phyloP scores from a whole-genome alignment of 2,113 vertebrate genomes.

The Oryzias celebensis region DNA sequence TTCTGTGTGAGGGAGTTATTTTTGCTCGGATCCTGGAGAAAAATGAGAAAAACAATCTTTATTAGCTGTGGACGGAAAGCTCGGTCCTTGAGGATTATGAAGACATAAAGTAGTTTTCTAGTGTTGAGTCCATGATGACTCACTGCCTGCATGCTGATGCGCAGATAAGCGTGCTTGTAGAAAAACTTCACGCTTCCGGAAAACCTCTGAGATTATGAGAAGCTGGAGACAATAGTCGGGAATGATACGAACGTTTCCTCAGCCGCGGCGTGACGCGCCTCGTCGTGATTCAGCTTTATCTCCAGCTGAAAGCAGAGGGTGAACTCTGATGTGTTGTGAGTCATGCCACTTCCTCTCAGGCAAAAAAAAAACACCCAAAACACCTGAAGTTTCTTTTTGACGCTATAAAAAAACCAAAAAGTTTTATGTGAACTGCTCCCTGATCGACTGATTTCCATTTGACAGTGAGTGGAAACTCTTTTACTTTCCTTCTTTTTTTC shows the following conservation, averaged over 20 bases:
- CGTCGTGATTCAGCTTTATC: slow-evolving; percentile 59
- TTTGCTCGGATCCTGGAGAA: slow-evolving; percentile 28
- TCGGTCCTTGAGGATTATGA: background rate
- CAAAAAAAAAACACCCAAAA: slow-evolving; percentile 19
- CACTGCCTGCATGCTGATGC: background rate
- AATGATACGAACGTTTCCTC: slow-evolving; percentile 38
- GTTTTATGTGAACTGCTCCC: slow-evolving; percentile 30
- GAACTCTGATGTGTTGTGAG: slow-evolving; percentile 46
- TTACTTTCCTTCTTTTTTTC: slow-evolving; percentile 9
- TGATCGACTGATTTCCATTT: slow-evolving; percentile 29
- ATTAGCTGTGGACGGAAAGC: slow-evolving; percentile 17
- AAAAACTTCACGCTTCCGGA: slow-evolving; percentile 1
- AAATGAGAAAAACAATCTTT: slow-evolving; percentile 23
- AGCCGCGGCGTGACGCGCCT: slow-evolving; percentile 50
- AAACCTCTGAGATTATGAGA: slow-evolving; percentile 13
- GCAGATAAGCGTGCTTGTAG: slow-evolving; percentile 13
- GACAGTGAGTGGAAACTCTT: slow-evolving; percentile 22
- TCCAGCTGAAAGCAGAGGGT: slow-evolving; percentile 22
- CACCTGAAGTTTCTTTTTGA: background rate
- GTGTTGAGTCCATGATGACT: background rate
- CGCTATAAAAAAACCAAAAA: background rate
- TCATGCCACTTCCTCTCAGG: slow-evolving; percentile 47
- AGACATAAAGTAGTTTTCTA: background rate
- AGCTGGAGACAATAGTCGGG: slow-evolving; percentile 3
- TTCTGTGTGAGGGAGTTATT: slow-evolving; percentile 46